Evolutionary conservation across 2,113 vertebrate species (phyloP).

Genomic region (Silurus asotus): DNA sequence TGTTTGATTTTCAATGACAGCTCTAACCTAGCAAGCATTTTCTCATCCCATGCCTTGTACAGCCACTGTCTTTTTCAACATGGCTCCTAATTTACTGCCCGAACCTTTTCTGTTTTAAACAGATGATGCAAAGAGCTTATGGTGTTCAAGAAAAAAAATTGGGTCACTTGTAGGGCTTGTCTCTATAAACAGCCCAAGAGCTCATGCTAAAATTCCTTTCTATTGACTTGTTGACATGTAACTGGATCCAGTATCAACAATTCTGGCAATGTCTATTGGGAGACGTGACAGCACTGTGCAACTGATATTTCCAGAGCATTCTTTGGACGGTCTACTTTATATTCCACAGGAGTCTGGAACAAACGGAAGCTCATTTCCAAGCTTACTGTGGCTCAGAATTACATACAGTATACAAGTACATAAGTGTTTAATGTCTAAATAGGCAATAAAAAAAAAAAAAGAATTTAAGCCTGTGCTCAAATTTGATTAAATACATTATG

Average conservation of each 20-base stretch:
- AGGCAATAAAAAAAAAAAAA: neutral
- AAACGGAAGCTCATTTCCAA: constrained; percentile 52
- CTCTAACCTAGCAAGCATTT: neutral
- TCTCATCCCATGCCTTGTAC: neutral
- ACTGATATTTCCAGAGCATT: constrained; percentile 4
- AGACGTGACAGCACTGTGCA: constrained; percentile 6
- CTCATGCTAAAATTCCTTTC: constrained; percentile 12
- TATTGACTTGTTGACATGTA: constrained; percentile 58
- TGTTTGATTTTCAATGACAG: constrained; percentile 4
- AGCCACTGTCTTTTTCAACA: neutral
- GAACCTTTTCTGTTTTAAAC: neutral
- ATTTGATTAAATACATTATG: neutral
- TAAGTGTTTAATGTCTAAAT: neutral
- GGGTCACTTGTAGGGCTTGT: neutral
- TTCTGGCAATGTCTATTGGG: constrained; percentile 6
- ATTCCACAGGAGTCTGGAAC: constrained; percentile 30
- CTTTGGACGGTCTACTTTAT: neutral
- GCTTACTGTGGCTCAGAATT: constrained; percentile 44
- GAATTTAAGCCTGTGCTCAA: neutral
- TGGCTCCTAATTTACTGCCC: neutral
- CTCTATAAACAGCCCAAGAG: constrained; percentile 15
- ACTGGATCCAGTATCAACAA: constrained; percentile 47
- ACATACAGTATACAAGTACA: constrained; percentile 17
- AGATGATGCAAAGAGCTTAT: neutral
- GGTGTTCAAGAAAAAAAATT: neutral